Evolutionary conservation across 1,140 invertebrate species (phyloP), one percentile per base, ranked within the genome.

Genomic region (Lasioglossum albipes): DNA sequence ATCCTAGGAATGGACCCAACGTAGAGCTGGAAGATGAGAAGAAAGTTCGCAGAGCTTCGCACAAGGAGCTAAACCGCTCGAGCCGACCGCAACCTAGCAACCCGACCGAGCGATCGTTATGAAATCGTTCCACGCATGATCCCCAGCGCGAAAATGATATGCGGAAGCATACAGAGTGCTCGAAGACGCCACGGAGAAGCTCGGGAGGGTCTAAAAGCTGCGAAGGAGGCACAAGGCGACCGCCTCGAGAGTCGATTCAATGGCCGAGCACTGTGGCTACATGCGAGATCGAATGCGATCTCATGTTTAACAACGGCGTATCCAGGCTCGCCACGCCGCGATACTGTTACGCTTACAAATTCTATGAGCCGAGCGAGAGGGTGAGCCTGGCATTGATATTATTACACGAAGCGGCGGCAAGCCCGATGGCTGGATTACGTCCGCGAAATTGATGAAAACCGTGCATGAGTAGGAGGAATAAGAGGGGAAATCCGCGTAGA

Each of bases 281-380:
- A 77, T 54, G 67, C 75, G 68, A 77, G 69, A 82, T 82, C 64
- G 64, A 79, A 67, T 57, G 76, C 70, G 76, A 82, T 82, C 81
- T 82, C 70, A 41, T 82, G 76, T 82, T 82, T 74, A 82, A 82
- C 81, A 79, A 82, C 81, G 64, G 57, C 52, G 52, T 54, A 73
- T 59, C 59, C 68, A n/a, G 61, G 75, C 31, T 69, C 67, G 7
- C 79, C 13, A 54, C 52, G 52, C 16, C 49, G 41, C 70, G 76
- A 82, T 79, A 82, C 76, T 66, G 70, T 73, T 82, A 69, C 27
- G 64, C 68, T 73, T 79, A 65, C 76, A 82, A 79, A 79, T 82
- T 79, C 81, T 74, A 79, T 45, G 76, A n/a, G 64, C 49, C n/a
- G 7, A 9, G 52, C 52, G 52, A 13, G 42, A 20, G 41, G 22